Base-by-base conservation (phyloP, 2,113 vertebrate species). In the Cyanocitta stelleri region DNA sequence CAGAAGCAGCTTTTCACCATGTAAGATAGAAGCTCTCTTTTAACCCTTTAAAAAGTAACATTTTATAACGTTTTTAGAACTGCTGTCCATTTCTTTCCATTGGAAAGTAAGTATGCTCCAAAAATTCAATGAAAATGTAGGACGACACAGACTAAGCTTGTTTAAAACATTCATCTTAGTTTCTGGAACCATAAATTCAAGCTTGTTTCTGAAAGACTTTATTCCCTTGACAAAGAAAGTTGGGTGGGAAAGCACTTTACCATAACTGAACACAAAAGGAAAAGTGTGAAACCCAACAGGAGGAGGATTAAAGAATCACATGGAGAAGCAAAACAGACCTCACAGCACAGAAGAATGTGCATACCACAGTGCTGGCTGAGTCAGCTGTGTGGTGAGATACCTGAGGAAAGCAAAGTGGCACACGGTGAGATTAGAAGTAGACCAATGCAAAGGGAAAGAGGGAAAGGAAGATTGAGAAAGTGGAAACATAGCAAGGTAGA, bases 311-410 rank as follows among this genome's bases (percentile, higher is more conserved):
- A 91, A 82, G 64, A 9, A 58, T 49, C 77, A 71, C 18, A 43
- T 2, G 2, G 18, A 78, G 56, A 41, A 94, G 74, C 26, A 59
- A 71, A 93, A 43, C 43, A 62, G 58, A 73, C 23, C 46, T 81
- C 76, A 63, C 6, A 63, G 32, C 43, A 33, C 8, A 51, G 0
- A 4, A 58, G 72, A 74, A 73, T 0, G 0, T 48, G 39, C 29
- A 48, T 26, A 66, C 30, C 77, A 51, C 37, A 37, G 29, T 37
- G 41, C 63, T 76, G 67, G 37, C 61, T 26, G 37, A 74, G 61
- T 46, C 76, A 90, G 91, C 79, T 66, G 32, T 39, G 74, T 55
- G 52, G 48, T 71, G 58, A 39, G 39, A 66, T 16, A 89, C 22
- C 23, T 58, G 16, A 94, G 68, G 46, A 92, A 89, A 66, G 51